Conservation (phyloP, 35 echinoderm and acorn worm species). For the Acanthaster planci region DNA sequence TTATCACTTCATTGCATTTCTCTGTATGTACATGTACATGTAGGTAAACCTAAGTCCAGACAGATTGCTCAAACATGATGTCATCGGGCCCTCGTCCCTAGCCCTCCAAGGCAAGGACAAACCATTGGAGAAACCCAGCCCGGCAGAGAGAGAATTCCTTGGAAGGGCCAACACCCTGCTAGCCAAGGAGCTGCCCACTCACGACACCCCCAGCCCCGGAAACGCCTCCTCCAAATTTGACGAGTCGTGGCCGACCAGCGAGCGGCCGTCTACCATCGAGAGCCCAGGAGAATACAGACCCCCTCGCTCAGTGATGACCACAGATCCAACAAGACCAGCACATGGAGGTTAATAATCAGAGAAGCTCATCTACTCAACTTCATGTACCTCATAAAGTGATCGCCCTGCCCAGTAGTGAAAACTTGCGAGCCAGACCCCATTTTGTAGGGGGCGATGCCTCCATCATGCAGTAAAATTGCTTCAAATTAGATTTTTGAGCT, state of each 20-base stretch:
- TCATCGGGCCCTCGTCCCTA: not conserved
- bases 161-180: conserved; percentile 60
- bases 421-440: too few relatives aligned
- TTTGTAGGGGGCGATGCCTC: too few relatives aligned
- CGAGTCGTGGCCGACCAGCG: conserved; percentile 96
- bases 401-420: too few relatives aligned
- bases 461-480: too few relatives aligned
- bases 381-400: too few relatives aligned
- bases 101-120: not conserved
- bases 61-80: conserved; percentile 2
- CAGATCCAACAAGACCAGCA: not conserved
- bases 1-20: not conserved
- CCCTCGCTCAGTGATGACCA: not conserved
- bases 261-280: conserved; percentile 78
- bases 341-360: not conserved
- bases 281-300: conserved; percentile 45
- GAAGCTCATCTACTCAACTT: not conserved
- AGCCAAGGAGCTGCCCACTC: conserved; percentile 86
- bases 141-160: conserved; percentile 77
- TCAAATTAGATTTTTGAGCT: too few relatives aligned
- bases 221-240: conserved; percentile 91
- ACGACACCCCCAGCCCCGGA: conserved; percentile 88
- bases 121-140: conserved; percentile 37
- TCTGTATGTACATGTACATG: not conserved
- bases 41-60: conserved; percentile 65